Base-by-base conservation (phyloP, 1,140 invertebrate genomes). In the Dinoponera quadriceps region DNA sequence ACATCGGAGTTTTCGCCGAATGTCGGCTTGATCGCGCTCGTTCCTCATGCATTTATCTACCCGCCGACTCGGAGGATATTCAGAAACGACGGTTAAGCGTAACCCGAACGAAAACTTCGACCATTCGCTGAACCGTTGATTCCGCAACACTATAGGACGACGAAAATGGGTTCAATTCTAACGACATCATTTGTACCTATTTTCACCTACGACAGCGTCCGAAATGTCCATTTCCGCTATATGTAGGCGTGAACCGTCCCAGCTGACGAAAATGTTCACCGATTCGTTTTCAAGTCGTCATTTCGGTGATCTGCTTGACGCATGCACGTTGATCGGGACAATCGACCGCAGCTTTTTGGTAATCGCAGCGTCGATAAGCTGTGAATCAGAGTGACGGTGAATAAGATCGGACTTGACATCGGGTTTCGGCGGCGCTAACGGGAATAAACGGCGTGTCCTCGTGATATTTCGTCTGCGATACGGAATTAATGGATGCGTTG, bases 401-500 rank as follows among this genome's bases (percentile, higher is more conserved):
- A 78, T 69, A 55, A 18, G 29, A 55, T 9, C 49, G 44, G 33
- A 78, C 25, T 33, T 69, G 69, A 80, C 57, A 80, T 71, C 38
- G 33, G 9, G 33, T 65, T 49, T 57, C 38, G 38, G 51, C 33
- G 49, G 65, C 65, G 33, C 33, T 71, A 80, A 71, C 65, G 33
- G 75, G 33, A 44, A 71, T 27, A 80, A 71, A 71, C 75, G 59
- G 69, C 44, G 44, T 33, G 74, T 73, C 74, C 68, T 82, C 66
- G 66, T 72, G 77, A 74, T 74, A 74, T 73, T 82, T 63, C 66
- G 59, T 51, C 71, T 54, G 68, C 29, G 78, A 74, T 74, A 82
- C 22, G 59, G 74, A 48, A 82, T 82, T 82, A 74, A 73, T 82
- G 69, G 69, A 82, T 16, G 57, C 27, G 74, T 82, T 82, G 78